phyloP scores from a whole-genome alignment of 1,140 invertebrate species.

The Plectrocnemia conspersa region DNA sequence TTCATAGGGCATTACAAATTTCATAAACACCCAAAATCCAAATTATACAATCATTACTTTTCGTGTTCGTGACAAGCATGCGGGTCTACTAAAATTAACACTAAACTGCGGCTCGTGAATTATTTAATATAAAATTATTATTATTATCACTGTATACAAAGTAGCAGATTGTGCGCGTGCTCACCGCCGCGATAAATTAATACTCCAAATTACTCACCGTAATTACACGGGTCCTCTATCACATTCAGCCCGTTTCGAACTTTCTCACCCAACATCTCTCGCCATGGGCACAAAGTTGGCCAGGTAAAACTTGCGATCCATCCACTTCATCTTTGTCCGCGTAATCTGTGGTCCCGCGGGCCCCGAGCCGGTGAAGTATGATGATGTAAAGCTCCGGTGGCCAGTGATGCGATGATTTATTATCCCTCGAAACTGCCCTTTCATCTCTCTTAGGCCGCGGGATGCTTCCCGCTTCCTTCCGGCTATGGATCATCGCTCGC shows the following conservation, averaged over 20 bases:
- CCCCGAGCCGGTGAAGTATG: neutral
- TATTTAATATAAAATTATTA: neutral
- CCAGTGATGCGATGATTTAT: conserved; percentile 32
- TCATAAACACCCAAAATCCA: too few species aligned
- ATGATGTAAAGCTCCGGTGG: conserved; percentile 19
- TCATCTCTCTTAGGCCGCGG: conserved; percentile 16
- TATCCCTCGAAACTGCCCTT: conserved; percentile 15
- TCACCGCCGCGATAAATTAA: neutral
- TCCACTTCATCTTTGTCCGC: conserved; percentile 34
- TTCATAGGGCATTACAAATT: too few species aligned
- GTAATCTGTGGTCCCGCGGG: conserved; percentile 18
- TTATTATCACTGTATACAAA: neutral
- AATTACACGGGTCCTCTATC: conserved; percentile 17
- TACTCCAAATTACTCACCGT: conserved; percentile 12
- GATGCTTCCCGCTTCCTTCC: conserved; percentile 5
- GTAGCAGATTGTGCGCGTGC: too few species aligned
- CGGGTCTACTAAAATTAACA: conserved; percentile 8
- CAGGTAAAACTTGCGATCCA: conserved; percentile 24
- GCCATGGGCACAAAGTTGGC: neutral
- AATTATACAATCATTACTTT: too few species aligned
- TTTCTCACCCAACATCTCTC: neutral
- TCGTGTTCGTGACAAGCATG: neutral
- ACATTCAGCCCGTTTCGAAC: too few species aligned
- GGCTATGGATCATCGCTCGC: conserved; percentile 6
- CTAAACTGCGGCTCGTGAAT: neutral